Conservation (phyloP, 2,113 vertebrate genomes). For the Perca fluviatilis region DNA sequence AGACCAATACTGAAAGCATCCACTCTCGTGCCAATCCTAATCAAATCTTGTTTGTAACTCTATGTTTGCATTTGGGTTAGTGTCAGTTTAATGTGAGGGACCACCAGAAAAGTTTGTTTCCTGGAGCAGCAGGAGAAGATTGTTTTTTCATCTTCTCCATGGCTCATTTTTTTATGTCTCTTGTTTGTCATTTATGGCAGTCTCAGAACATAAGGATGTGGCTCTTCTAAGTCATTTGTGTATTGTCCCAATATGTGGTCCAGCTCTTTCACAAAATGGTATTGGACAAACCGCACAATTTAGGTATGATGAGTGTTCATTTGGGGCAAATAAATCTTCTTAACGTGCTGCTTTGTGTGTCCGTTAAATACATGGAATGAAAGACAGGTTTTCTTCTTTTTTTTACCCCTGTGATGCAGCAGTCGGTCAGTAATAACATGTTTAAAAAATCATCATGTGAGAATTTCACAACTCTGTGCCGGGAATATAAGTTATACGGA, state of each 20-base stretch:
- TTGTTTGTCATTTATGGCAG: slow-evolving; percentile 73
- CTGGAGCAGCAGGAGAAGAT: slow-evolving; percentile 46
- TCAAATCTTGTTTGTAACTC: slow-evolving; percentile 70
- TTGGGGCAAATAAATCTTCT: slow-evolving; percentile 69
- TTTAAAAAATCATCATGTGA: slow-evolving; percentile 44
- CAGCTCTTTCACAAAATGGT: slow-evolving; percentile 52
- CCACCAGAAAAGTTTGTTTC: slow-evolving; percentile 76
- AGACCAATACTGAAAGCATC: slow-evolving; percentile 54
- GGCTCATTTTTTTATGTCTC: slow-evolving; percentile 68
- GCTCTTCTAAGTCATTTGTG: slow-evolving; percentile 52
- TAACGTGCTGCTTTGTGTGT: slow-evolving; percentile 42
- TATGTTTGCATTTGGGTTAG: slow-evolving; percentile 66
- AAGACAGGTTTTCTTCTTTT: neutral
- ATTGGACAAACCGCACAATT: slow-evolving; percentile 69
- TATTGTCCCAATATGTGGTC: slow-evolving; percentile 62
- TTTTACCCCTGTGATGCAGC: slow-evolving; percentile 26
- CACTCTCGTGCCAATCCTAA: slow-evolving; percentile 52
- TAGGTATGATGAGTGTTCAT: slow-evolving; percentile 61
- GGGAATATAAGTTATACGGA: slow-evolving; percentile 16
- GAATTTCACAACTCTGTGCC: slow-evolving; percentile 49
- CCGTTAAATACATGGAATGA: slow-evolving; percentile 38
- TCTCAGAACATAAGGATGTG: slow-evolving; percentile 73
- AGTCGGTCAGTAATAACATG: slow-evolving; percentile 31
- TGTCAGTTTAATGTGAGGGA: slow-evolving; percentile 67
- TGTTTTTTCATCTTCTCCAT: slow-evolving; percentile 52